phyloP scores from a whole-genome alignment of 2,113 vertebrate species.

The Vicugna pacos region DNA sequence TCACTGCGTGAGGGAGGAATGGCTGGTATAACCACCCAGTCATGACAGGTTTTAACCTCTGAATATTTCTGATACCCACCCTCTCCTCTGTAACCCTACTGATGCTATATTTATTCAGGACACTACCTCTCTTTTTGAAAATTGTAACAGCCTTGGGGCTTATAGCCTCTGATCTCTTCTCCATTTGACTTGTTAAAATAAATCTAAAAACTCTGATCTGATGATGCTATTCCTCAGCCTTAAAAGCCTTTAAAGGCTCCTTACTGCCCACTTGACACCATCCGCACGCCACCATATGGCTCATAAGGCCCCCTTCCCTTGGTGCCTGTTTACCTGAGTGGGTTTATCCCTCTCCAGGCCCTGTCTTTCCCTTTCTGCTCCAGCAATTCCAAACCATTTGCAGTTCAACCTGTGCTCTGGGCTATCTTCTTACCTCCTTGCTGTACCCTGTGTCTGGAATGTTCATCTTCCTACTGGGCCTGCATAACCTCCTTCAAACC shows the following conservation, averaged over 20 bases:
- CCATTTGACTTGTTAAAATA: not conserved
- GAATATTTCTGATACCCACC: not conserved
- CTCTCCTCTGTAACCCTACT: not conserved
- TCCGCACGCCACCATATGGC: not conserved
- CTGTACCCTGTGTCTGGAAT: not conserved
- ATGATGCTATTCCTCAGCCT: not conserved
- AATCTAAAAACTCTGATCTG: not conserved
- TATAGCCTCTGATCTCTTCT: not conserved
- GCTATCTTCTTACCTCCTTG: not conserved
- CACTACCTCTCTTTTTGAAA: slow-evolving; percentile 19
- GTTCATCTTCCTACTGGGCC: not conserved
- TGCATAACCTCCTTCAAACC: not conserved
- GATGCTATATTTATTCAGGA: not conserved
- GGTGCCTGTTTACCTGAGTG: not conserved
- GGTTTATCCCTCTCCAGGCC: not conserved
- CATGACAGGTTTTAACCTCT: not conserved
- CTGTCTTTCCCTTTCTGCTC: not conserved
- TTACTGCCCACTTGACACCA: no score
- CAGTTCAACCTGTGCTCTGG: not conserved
- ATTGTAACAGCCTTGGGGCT: not conserved
- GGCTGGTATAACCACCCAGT: not conserved
- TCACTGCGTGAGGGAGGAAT: not conserved
- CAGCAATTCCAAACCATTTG: not conserved
- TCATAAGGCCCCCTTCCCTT: not conserved
- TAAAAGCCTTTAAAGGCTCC: not conserved